Evolutionary conservation across 2,113 vertebrate species (phyloP).

Genomic region (Crotalus horridus): DNA sequence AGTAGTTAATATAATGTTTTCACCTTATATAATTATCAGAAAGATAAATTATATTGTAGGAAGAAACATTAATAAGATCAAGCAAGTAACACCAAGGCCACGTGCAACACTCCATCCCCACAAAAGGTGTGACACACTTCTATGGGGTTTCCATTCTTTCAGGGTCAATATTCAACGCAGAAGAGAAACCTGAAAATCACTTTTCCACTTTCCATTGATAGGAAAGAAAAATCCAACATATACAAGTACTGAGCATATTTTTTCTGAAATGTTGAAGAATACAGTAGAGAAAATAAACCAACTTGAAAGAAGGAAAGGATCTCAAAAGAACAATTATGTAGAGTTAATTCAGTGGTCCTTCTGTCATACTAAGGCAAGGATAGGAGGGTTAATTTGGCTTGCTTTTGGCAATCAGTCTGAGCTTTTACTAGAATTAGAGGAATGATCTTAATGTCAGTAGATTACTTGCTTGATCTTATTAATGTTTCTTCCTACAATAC

Average conservation of each 20-base stretch:
- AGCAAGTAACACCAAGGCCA: not conserved
- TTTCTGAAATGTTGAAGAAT: not conserved
- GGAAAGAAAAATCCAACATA: not conserved
- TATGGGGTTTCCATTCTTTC: not conserved
- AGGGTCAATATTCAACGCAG: not conserved
- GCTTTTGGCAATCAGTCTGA: not conserved
- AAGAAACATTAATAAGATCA: not conserved
- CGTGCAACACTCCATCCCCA: not conserved
- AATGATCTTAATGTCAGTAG: not conserved
- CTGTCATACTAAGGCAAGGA: not conserved
- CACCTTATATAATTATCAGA: not conserved
- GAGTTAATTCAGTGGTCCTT: not conserved
- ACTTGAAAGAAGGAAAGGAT: not conserved
- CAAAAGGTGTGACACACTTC: not conserved
- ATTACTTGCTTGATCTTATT: not conserved
- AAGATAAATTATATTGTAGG: not conserved
- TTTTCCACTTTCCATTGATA: not conserved
- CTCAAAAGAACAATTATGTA: not conserved
- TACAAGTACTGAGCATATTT: not conserved
- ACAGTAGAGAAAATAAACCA: not conserved
- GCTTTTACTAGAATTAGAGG: not conserved
- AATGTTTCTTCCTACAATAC: not conserved
- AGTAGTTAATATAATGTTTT: not conserved
- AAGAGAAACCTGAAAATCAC: not conserved
- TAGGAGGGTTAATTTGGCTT: not conserved